These are phyloP conservation scores for Diadegma fenestrale DNA, from an alignment of 2,888 invertebrate genomes.

Conservation along the genomic window DNA sequence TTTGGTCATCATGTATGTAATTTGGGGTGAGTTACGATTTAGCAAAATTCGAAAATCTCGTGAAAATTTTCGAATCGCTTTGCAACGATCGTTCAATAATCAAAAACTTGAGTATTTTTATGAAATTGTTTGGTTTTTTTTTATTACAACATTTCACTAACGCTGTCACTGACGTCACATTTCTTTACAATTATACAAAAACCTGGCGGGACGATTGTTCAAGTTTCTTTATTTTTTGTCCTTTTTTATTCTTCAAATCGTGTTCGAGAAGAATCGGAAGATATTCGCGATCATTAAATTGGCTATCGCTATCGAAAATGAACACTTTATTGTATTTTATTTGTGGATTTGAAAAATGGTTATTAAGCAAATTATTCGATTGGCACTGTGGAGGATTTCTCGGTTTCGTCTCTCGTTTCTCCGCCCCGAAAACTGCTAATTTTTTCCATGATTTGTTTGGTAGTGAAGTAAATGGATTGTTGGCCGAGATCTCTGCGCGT, in stretches of 20 bases:
- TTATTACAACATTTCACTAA: constrained; percentile 61
- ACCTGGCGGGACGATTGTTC: constrained; percentile 44
- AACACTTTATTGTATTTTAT: not conserved
- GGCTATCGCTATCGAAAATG: not conserved
- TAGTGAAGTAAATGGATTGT: not conserved
- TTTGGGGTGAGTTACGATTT: constrained; percentile 54
- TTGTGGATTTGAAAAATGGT: constrained; percentile 1
- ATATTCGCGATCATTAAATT: constrained; percentile 7
- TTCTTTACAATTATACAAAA: constrained; percentile 68
- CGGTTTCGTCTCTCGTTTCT: not conserved
- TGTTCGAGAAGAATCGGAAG: not conserved
- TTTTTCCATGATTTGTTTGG: constrained; percentile 20
- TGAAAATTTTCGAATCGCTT: not conserved
- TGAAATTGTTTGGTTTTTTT: constrained; percentile 9
- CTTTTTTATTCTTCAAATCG: not conserved
- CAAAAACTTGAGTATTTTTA: not conserved
- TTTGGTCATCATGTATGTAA: constrained; percentile 53
- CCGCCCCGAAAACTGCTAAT: not conserved
- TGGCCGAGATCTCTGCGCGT: not conserved
- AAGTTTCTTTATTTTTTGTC: constrained; percentile 4
- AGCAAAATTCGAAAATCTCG: not conserved
- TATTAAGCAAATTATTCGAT: constrained; percentile 43
- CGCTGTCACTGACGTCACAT: constrained; percentile 58
- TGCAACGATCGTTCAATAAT: not conserved
- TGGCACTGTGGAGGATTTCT: constrained; percentile 51